Conservation (phyloP, 2,113 vertebrate species). For the Arvicanthis niloticus region DNA sequence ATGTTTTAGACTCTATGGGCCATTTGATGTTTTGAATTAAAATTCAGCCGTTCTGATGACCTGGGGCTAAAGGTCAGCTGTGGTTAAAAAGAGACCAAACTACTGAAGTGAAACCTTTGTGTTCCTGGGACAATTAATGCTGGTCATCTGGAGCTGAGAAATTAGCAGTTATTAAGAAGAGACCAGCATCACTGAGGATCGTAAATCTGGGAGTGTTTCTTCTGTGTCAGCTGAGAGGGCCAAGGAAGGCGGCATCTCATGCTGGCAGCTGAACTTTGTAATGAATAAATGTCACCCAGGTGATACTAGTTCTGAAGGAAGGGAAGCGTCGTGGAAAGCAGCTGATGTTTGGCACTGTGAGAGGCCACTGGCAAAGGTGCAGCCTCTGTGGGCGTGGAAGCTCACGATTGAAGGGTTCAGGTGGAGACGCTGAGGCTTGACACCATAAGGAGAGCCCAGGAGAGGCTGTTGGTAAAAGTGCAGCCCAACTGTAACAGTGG, state of each 20-base stretch:
- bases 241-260: neutral
- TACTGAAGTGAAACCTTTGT: neutral
- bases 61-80: neutral
- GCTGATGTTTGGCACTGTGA: neutral
- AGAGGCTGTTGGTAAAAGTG: neutral
- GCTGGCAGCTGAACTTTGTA: neutral
- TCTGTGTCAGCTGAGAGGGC: neutral
- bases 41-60: neutral
- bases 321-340: neutral
- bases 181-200: neutral
- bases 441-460: neutral
- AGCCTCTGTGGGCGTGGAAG: neutral
- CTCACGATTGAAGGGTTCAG: neutral
- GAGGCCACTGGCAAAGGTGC: neutral
- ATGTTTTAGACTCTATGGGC: neutral
- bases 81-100: neutral
- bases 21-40: neutral
- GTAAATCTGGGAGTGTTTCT: neutral
- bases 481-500: neutral
- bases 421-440: neutral
- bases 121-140: neutral
- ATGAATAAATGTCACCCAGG: neutral
- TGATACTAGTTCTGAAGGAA: neutral
- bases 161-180: neutral
- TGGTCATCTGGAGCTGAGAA: neutral